Base-by-base conservation (phyloP, 53 echinoderm and acorn worm species). In the Hippasteria phrygiana region DNA sequence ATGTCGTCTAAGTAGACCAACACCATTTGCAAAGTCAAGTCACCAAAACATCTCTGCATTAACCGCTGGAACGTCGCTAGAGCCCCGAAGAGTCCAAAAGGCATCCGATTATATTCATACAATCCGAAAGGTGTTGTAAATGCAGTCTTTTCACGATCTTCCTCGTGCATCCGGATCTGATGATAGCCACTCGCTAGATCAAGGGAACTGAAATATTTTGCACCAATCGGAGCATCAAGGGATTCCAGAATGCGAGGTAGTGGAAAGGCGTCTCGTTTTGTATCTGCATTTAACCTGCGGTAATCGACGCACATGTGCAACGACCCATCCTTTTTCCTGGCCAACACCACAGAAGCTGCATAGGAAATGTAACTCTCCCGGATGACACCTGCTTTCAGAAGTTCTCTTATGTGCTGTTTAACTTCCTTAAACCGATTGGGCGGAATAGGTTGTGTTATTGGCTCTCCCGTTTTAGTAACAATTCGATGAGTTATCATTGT, bases 371-470 rank as follows among this genome's bases (percentile, higher is more conserved):
- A 87, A 65, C 91, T 91, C 53, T 86, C 86, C 48, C 22, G 40
- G 42, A 91, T 91, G 4, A 91, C 42, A 16, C 75, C 67, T 34
- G 73, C 55, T 18, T 86, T 31, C 12, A 92, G 50, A 22, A 92
- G 72, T 14, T 88, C 77, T 8, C 80, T 8, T 33, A 92, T 92
- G 65, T 92, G 88, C 31, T 88, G 88, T 35, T 72, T 71, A 11
- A 92, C 92, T 13, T 92, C 88, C 41, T 91, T 87, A 33, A 92
- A 83, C 43, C 88, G 92, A 16, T 88, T 36, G 12, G 88, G 92
- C 4, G 83, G 88, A 26, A 92, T 92, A 0, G 92, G 62, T 50
- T 82, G 83, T 55, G 54, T 34, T 34, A 55, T 87, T n/a, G 42
- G 56, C 32, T 71, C 38, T 16, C 34, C 72, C n/a, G 71, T 72